These are phyloP conservation scores for Ammodytes marinus DNA, from an alignment of 2,113 vertebrate species.

Conservation along the genomic window DNA sequence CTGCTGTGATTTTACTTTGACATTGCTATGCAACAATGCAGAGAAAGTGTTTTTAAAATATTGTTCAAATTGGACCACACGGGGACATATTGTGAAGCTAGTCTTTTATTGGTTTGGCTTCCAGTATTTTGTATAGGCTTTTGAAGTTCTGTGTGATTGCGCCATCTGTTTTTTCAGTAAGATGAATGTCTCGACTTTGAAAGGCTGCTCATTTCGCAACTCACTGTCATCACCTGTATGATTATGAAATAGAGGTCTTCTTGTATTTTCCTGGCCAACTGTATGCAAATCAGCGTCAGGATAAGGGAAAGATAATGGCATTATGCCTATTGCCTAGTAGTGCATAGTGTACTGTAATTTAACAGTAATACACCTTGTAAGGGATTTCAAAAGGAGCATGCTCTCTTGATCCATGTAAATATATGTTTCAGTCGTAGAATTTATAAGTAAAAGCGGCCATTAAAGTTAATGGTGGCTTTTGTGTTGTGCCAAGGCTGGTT, in stretches of 20 bases:
- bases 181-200: neutral
- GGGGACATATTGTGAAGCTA: neutral
- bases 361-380: too few relatives aligned
- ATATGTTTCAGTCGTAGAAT: constrained; percentile 37
- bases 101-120: neutral
- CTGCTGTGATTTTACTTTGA: neutral
- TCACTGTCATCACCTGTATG: neutral
- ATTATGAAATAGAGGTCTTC: neutral
- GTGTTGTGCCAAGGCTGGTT: constrained; percentile 18
- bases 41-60: neutral
- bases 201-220: neutral
- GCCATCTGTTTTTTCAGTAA: neutral
- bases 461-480: constrained; percentile 32
- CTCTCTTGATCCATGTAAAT: neutral
- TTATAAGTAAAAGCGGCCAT: neutral
- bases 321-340: neutral
- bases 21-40: neutral
- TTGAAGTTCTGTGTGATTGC: neutral
- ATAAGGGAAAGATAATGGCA: neutral
- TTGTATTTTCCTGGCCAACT: neutral
- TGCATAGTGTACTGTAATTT: too few relatives aligned
- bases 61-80: neutral
- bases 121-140: neutral
- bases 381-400: too few relatives aligned
- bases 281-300: neutral